Conservation (phyloP, 1,140 invertebrate species). For the Phocides pigmalion region DNA sequence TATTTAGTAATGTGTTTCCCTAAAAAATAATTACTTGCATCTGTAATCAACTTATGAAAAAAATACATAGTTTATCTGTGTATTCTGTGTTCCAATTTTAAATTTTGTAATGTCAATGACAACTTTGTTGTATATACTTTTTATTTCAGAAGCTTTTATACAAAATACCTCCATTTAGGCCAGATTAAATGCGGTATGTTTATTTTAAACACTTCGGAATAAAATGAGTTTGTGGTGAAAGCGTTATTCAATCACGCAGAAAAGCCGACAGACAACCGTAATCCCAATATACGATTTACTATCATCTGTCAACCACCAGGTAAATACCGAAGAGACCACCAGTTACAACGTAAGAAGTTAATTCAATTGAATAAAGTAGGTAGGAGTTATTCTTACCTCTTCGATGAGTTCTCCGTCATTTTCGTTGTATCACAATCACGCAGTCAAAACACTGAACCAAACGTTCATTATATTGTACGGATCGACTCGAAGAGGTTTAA, state of each 20-base stretch:
- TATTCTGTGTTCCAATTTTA: slow-evolving; percentile 23
- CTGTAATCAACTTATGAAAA: no score
- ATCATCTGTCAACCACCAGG: slow-evolving; percentile 33
- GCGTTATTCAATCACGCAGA: slow-evolving; percentile 15
- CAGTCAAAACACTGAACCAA: slow-evolving; percentile 48
- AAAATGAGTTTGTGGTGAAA: slow-evolving; percentile 29
- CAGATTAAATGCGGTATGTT: background rate
- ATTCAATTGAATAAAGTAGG: slow-evolving; percentile 36
- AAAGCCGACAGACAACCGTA: slow-evolving; percentile 20
- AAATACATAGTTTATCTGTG: background rate
- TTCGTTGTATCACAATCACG: slow-evolving; percentile 56
- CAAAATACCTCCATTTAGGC: background rate
- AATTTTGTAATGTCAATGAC: slow-evolving; percentile 17
- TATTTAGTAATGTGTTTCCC: no score
- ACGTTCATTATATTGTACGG: slow-evolving; percentile 57
- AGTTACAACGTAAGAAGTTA: slow-evolving; percentile 24
- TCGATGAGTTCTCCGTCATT: slow-evolving; percentile 78
- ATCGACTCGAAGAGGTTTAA: slow-evolving; percentile 1
- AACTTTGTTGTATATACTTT: background rate
- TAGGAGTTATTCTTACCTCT: slow-evolving; percentile 62
- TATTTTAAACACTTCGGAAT: background rate
- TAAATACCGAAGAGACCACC: slow-evolving; percentile 33
- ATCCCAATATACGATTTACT: background rate
- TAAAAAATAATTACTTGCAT: no score
- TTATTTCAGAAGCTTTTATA: slow-evolving; percentile 4